Evolutionary conservation across 2,113 vertebrate genomes (phyloP), one percentile per base, ranked within the genome.

Genomic region (Cavia porcellus): DNA sequence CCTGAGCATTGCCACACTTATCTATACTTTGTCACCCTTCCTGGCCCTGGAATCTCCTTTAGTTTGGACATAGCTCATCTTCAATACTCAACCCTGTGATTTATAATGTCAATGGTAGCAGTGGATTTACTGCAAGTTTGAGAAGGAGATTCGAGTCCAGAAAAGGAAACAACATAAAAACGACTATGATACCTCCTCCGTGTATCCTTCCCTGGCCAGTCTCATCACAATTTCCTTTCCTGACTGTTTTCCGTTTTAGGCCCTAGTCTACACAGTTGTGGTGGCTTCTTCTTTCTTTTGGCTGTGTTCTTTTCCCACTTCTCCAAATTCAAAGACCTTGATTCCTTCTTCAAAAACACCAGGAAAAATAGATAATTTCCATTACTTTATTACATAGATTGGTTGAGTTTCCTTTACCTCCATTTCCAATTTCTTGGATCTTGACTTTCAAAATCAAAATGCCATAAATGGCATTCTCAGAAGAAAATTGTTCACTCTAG

Each of bases 361-460:
- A 22, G 8, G 14, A 61, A 68, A 47, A 62, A 92, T 30, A 96
- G 1, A 35, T 42, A 62, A 81, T 81, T 47, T 59, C 47, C n/a
- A 1, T 52, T 42, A 55, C 32, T 84, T 77, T 74, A 86, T 66
- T 52, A 32, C 47, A 66, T 5, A 22, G 47, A 24, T 35, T 25
- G 24, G 4, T n/a, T 93, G 13, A 28, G 6, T 17, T 89, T 87
- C 86, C 25, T 90, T 61, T 79, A 7, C 35, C 75, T 84, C 52
- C 50, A 35, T 14, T 47, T 92, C 20, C 68, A 32, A 47, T n/a
- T 84, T 84, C 62, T 61, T 88, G 50, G 5, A 30, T 10, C 35
- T 38, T 86, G 82, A 86, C 42, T 90, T 90, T 87, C 86, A 86
- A 22, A 83, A 90, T 14, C 52, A 74, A 82, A 91, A 68, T 28